A percentile compares a stretch with the other conserved stretches of the same genome.
Conservation (phyloP, 2,888 invertebrate genomes). For the Folsomia candida region DNA sequence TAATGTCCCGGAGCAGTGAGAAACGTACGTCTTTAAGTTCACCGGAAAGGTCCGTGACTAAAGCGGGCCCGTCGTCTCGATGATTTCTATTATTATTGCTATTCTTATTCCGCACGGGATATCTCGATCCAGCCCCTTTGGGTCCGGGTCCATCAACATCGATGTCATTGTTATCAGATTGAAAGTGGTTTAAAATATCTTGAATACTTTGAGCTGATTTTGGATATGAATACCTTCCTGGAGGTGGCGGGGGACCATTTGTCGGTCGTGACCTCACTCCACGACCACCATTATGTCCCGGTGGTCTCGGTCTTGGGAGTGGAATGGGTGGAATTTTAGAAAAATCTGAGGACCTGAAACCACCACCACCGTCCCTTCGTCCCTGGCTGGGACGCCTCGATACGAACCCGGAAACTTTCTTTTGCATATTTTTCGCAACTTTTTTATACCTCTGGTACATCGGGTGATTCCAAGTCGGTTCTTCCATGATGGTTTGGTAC, state of each 20-base stretch:
- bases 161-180: constrained; percentile 30
- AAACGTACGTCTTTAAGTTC: constrained; percentile 48
- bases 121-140: neutral
- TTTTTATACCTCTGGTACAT: constrained; percentile 3
- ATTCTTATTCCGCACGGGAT: too few species aligned
- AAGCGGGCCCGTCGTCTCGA: neutral
- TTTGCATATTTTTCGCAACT: neutral
- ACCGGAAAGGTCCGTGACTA: constrained; percentile 38
- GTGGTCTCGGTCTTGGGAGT: constrained; percentile 20
- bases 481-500: neutral
- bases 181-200: constrained; percentile 48
- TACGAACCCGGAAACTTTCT: constrained; percentile 1
- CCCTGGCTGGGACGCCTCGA: constrained; percentile 1
- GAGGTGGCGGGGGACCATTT: neutral
- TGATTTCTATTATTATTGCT: neutral
- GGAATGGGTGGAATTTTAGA: constrained; percentile 18
- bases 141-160: constrained; percentile 24
- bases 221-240: constrained; percentile 44
- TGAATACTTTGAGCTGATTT: constrained; percentile 50
- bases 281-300: neutral
- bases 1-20: constrained; percentile 47
- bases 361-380: neutral
- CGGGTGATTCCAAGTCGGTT: constrained; percentile 13
- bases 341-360: constrained; percentile 4
- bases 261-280: neutral